phyloP scores from a whole-genome alignment of 92 coral and sea anemone genomes.

The Blastomussa wellsi region DNA sequence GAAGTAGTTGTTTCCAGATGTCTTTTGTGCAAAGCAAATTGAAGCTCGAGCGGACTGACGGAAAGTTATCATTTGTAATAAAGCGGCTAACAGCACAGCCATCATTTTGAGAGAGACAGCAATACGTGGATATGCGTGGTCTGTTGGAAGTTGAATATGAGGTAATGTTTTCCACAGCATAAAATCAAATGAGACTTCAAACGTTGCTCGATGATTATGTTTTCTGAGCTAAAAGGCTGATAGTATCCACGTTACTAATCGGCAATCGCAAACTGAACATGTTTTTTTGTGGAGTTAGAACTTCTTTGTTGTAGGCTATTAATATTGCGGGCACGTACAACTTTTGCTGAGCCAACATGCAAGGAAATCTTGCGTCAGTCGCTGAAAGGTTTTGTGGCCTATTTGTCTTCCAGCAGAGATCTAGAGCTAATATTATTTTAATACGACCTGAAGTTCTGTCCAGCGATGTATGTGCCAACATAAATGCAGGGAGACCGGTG shows the following conservation, averaged over 20 bases:
- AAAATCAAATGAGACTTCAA: neutral
- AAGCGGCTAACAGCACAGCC: constrained; percentile 20
- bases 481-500: too few species aligned
- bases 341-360: neutral
- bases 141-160: neutral
- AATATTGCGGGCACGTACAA: too few species aligned
- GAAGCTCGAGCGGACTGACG: neutral
- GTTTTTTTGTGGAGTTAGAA: neutral
- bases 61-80: neutral
- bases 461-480: too few species aligned
- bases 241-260: neutral
- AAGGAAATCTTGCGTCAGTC: neutral
- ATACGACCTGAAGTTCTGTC: too few species aligned
- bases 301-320: too few species aligned
- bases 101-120: neutral
- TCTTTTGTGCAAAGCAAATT: neutral
- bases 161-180: neutral
- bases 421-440: too few species aligned
- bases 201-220: neutral
- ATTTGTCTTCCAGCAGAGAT: too few species aligned
- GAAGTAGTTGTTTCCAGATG: neutral
- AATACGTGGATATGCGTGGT: neutral
- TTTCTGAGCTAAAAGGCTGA: neutral
- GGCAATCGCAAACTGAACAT: neutral
- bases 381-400: neutral